Evolutionary conservation across 2,797 vertebrate genomes (phyloP).

Genomic region (Eospalax fontanierii): DNA sequence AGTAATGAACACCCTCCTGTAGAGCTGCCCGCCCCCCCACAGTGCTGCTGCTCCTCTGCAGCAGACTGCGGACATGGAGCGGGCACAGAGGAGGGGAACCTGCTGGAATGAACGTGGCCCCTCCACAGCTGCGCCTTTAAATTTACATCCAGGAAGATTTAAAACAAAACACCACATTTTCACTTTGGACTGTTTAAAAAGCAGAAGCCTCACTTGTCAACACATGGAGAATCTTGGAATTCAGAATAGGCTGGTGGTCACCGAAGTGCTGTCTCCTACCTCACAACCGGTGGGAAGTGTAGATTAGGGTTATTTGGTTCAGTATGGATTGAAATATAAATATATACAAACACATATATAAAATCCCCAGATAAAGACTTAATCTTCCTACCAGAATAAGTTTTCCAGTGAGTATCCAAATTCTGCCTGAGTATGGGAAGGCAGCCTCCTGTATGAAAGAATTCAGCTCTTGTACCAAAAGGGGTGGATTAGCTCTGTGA

Average conservation of each 20-base stretch:
- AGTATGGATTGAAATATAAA: no score
- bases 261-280: no score
- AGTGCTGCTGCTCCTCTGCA: background rate
- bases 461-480: no score
- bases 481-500: background rate
- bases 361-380: conserved; percentile 11
- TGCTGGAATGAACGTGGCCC: background rate
- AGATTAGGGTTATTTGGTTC: no score
- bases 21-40: background rate
- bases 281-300: background rate
- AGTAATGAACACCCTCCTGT: background rate
- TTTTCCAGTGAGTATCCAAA: conserved; percentile 39
- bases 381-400: conserved; percentile 22
- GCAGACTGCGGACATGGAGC: no score
- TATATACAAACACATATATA: no score
- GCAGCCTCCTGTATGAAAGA: background rate
- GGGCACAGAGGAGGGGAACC: no score
- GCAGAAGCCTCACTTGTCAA: no score
- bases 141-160: background rate
- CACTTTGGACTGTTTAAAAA: no score
- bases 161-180: background rate
- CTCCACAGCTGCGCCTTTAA: background rate
- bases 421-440: background rate
- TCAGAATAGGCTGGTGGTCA: no score
- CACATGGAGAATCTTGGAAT: no score